Conservation (phyloP, 2,113 vertebrate genomes). For the Larimichthys polyactis region DNA sequence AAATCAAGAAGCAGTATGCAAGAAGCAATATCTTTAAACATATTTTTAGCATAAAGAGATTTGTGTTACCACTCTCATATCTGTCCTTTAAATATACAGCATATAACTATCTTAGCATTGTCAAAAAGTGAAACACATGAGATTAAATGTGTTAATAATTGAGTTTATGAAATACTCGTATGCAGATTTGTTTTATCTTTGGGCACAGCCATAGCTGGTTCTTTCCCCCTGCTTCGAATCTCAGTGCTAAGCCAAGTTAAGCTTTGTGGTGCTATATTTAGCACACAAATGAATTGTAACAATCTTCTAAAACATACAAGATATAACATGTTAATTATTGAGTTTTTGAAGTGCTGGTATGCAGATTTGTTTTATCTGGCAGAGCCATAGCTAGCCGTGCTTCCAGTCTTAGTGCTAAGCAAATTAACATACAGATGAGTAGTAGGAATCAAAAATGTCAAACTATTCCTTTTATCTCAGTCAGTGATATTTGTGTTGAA, state of each 20-base stretch:
- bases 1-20: too few relatives aligned
- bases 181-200: not conserved
- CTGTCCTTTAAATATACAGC: not conserved
- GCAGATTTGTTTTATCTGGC: too few relatives aligned
- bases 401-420: too few relatives aligned
- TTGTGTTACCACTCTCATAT: too few relatives aligned
- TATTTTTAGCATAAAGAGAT: too few relatives aligned
- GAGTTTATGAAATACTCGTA: not conserved
- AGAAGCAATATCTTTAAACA: too few relatives aligned
- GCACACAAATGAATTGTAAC: too few relatives aligned
- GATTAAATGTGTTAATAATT: not conserved
- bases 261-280: too few relatives aligned
- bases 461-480: not conserved
- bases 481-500: constrained; percentile 5
- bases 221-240: not conserved
- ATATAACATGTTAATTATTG: too few relatives aligned
- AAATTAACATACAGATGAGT: not conserved
- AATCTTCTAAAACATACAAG: too few relatives aligned
- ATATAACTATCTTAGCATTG: not conserved
- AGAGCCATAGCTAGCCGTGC: too few relatives aligned
- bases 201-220: not conserved
- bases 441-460: not conserved
- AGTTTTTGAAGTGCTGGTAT: too few relatives aligned
- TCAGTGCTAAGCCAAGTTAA: not conserved
- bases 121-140: not conserved